A percentile compares a stretch with the other conserved stretches of the same genome.
Conservation (phyloP, 1,140 invertebrate species). For the Teleopsis dalmanni region DNA sequence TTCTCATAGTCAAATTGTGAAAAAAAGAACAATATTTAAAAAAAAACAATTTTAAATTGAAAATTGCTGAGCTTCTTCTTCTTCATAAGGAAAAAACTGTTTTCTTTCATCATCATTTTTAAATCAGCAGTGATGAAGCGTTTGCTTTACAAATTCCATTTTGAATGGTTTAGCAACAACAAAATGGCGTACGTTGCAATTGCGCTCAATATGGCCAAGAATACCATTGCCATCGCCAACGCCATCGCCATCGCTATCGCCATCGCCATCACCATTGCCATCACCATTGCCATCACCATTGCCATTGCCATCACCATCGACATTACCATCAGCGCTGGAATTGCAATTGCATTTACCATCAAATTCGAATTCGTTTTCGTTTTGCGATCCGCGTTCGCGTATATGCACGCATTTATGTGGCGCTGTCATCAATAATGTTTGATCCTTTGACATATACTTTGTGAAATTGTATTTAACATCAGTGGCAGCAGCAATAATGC, state of each 20-base stretch:
- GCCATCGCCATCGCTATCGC: background rate
- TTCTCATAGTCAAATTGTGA: no score
- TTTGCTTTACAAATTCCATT: no score
- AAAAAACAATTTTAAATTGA: no score
- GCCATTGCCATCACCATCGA: background rate
- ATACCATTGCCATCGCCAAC: background rate
- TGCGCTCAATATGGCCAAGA: no score
- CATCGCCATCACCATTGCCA: background rate
- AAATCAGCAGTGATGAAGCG: conserved; percentile 9
- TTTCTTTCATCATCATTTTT: conserved; percentile 9
- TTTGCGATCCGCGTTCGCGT: no score
- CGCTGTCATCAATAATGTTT: conserved; percentile 15
- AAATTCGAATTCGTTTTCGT: no score
- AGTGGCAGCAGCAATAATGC: background rate
- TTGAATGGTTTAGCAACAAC: no score
- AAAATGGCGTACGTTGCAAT: no score
- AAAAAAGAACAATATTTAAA: no score
- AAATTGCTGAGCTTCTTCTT: no score
- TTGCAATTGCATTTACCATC: no score
- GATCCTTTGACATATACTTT: conserved; percentile 16
- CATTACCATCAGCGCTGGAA: background rate
- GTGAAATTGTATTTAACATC: conserved; percentile 8
- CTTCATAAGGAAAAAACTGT: background rate
- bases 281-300: background rate
- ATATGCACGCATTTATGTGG: background rate